Evolutionary conservation across 2,113 vertebrate species (phyloP).

Genomic region (Eidolon helvum): DNA sequence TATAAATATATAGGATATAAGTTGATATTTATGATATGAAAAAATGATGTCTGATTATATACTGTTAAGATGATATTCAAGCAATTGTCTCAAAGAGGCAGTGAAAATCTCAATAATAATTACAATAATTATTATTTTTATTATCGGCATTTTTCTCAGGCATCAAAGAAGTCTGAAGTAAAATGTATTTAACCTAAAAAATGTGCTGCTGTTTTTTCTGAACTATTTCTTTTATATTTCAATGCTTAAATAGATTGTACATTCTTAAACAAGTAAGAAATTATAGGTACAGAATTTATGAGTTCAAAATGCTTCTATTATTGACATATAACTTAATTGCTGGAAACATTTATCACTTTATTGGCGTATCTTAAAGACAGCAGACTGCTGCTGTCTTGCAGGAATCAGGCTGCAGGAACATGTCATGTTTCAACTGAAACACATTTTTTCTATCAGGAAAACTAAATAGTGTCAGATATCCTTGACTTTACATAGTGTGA

Average conservation of each 20-base stretch:
- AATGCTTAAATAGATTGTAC: slow-evolving; percentile 36
- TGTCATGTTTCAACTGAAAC: slow-evolving; percentile 51
- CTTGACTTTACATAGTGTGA: slow-evolving; percentile 34
- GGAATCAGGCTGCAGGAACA: slow-evolving; percentile 11
- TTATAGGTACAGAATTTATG: slow-evolving; percentile 46
- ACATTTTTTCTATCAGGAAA: slow-evolving; percentile 45
- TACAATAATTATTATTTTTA: neutral
- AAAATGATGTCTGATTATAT: slow-evolving; percentile 31
- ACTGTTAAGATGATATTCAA: slow-evolving; percentile 43
- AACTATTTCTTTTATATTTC: slow-evolving; percentile 22
- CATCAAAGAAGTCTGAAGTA: neutral
- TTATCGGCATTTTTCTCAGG: neutral
- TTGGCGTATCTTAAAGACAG: slow-evolving; percentile 18
- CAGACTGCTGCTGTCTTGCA: slow-evolving; percentile 38
- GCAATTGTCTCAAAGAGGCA: neutral
- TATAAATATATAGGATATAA: neutral
- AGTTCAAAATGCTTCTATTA: slow-evolving; percentile 53
- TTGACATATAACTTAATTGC: slow-evolving; percentile 71
- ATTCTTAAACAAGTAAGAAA: slow-evolving; percentile 53
- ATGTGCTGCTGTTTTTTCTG: neutral
- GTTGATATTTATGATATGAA: neutral
- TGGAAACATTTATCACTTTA: slow-evolving; percentile 49
- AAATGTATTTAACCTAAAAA: slow-evolving; percentile 24
- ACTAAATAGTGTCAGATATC: slow-evolving; percentile 48
- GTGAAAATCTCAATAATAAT: neutral